phyloP scores from a whole-genome alignment of 35 echinoderm and acorn worm species.

The Patiria miniata region DNA sequence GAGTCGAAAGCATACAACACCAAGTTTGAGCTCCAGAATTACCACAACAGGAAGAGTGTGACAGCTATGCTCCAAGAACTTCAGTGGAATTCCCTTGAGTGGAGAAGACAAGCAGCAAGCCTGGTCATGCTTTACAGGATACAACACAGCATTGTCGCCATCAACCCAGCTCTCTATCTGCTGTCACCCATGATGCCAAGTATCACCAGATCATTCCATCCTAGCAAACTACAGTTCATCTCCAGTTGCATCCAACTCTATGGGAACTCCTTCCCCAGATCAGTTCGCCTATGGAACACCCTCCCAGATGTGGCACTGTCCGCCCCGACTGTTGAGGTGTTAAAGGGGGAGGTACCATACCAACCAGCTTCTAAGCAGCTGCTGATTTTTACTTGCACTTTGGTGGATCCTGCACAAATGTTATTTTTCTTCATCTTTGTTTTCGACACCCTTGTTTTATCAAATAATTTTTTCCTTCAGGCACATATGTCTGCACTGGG shows the following conservation, averaged over 20 bases:
- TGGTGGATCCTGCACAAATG: too few relatives aligned
- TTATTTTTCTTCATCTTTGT: too few relatives aligned
- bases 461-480: too few relatives aligned
- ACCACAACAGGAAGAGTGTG: not conserved
- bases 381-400: not conserved
- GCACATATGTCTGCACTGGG: too few relatives aligned
- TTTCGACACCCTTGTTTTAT: too few relatives aligned
- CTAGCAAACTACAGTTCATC: not conserved
- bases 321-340: too few relatives aligned
- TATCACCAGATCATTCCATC: too few relatives aligned
- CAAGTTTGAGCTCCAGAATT: constrained; percentile 6
- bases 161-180: not conserved
- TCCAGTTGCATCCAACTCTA: not conserved
- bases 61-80: constrained; percentile 17
- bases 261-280: not conserved
- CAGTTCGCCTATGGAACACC: not conserved
- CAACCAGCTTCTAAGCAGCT: not conserved
- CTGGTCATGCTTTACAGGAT: too few relatives aligned
- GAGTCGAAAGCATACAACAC: constrained; percentile 17
- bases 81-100: constrained; percentile 25
- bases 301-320: not conserved
- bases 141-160: not conserved
- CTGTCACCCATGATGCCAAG: too few relatives aligned
- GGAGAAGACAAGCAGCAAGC: not conserved
- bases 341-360: not conserved